These are phyloP conservation scores for Siniperca undulata DNA, from an alignment of 2,797 vertebrate species.

Conservation along the genomic window DNA sequence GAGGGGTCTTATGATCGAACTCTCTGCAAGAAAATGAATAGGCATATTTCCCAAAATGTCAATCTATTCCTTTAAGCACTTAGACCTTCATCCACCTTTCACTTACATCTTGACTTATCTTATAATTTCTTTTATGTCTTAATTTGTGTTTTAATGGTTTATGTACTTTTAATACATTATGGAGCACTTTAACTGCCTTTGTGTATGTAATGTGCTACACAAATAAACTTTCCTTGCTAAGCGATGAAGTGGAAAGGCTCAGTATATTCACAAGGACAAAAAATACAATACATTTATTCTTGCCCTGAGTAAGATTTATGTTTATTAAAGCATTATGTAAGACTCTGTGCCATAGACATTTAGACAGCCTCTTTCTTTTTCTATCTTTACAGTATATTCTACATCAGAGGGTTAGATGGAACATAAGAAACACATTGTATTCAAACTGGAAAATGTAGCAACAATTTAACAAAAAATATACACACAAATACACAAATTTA, in stretches of 20 bases:
- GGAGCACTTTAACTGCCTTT: background rate
- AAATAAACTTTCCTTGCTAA: background rate
- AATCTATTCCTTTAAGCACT: background rate
- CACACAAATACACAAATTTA: conserved; percentile 37
- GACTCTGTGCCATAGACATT: background rate
- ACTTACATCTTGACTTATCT: background rate
- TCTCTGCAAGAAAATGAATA: background rate
- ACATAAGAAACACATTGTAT: background rate
- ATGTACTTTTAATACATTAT: background rate
- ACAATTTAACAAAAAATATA: conserved; percentile 13
- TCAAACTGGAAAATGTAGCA: conserved; percentile 12
- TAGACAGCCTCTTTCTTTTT: background rate
- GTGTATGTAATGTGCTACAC: background rate
- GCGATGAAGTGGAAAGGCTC: background rate
- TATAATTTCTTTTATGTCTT: background rate
- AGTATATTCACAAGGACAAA: background rate
- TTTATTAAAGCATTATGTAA: conserved; percentile 27
- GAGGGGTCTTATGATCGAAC: too few species aligned
- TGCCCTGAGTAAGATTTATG: conserved; percentile 16
- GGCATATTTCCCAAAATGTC: background rate
- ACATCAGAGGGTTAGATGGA: background rate
- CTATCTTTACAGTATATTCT: conserved; percentile 3
- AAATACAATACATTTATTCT: background rate
- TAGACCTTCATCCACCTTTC: background rate
- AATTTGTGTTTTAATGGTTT: background rate